These are phyloP conservation scores for Okamejei kenojei DNA, from an alignment of 2,797 vertebrate genomes.

Conservation along the genomic window DNA sequence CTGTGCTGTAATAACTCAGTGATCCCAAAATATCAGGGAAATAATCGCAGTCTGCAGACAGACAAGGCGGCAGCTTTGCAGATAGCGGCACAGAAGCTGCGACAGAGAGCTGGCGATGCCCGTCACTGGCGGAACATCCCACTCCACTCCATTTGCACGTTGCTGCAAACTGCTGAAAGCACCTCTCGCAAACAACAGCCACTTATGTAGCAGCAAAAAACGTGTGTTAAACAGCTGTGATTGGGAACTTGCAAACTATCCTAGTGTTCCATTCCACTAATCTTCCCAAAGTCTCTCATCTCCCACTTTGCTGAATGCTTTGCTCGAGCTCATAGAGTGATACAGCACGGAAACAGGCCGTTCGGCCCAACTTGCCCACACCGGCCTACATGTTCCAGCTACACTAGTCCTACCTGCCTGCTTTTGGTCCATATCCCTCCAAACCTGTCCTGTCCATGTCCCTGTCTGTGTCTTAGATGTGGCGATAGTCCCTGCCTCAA, in stretches of 20 bases:
- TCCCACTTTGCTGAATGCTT: background rate
- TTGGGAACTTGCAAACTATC: background rate
- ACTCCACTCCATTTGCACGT: too few species aligned
- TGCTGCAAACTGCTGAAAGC: background rate
- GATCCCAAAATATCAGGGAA: background rate
- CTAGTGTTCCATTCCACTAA: too few species aligned
- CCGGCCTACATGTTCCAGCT: too few species aligned
- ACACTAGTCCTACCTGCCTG: too few species aligned
- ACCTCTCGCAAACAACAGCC: background rate
- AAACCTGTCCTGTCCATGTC: too few species aligned
- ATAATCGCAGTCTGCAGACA: background rate
- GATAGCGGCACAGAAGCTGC: conserved; percentile 5
- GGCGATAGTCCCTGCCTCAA: too few species aligned
- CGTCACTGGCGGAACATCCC: background rate
- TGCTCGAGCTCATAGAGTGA: background rate
- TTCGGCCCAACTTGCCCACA: too few species aligned
- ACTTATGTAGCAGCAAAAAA: background rate
- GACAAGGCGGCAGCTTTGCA: background rate
- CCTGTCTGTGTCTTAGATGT: too few species aligned
- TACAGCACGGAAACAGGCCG: too few species aligned
- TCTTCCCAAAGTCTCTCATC: too few species aligned
- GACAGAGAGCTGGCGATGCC: background rate
- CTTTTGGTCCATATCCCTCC: too few species aligned
- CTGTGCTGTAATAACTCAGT: background rate
- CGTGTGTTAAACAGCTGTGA: background rate